Percentiles rank a stretch among this genome's conserved stretches.
Evolutionary conservation across 2,888 invertebrate species (phyloP).

Genomic region (Diadegma fenestrale): DNA sequence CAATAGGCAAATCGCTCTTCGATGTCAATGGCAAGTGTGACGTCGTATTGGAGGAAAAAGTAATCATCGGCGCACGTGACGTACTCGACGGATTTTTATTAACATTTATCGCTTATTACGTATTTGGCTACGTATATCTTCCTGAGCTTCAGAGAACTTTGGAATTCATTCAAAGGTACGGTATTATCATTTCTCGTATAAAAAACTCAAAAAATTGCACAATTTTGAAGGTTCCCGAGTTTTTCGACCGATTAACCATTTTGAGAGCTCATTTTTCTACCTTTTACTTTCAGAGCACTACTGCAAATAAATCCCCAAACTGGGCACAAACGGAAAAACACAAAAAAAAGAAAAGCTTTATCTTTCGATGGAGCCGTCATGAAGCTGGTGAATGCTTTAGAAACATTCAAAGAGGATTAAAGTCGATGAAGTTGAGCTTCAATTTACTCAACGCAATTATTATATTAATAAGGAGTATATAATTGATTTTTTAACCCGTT

Average conservation of each 20-base stretch:
- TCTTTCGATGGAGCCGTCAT: conserved; percentile 31
- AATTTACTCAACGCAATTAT: not conserved
- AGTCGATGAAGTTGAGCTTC: not conserved
- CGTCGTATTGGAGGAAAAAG: conserved; percentile 30
- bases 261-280: not conserved
- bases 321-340: conserved; percentile 20
- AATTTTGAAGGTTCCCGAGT: not conserved
- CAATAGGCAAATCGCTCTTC: conserved; percentile 17
- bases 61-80: conserved; percentile 23
- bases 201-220: not conserved
- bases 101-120: conserved; percentile 22
- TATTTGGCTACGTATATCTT: conserved; percentile 7
- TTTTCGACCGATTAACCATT: conserved; percentile 2
- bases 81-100: conserved; percentile 42
- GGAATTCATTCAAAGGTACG: conserved; percentile 58
- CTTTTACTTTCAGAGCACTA: conserved; percentile 30
- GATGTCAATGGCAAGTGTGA: conserved; percentile 36
- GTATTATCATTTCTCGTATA: not conserved
- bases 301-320: conserved; percentile 21
- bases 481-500: not conserved
- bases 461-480: not conserved
- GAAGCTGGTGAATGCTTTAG: conserved; percentile 22
- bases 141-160: conserved; percentile 27
- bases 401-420: conserved; percentile 27
- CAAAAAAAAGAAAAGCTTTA: conserved; percentile 21